phyloP scores from a whole-genome alignment of 1,140 invertebrate species.

The Harlomillsia oculata region DNA sequence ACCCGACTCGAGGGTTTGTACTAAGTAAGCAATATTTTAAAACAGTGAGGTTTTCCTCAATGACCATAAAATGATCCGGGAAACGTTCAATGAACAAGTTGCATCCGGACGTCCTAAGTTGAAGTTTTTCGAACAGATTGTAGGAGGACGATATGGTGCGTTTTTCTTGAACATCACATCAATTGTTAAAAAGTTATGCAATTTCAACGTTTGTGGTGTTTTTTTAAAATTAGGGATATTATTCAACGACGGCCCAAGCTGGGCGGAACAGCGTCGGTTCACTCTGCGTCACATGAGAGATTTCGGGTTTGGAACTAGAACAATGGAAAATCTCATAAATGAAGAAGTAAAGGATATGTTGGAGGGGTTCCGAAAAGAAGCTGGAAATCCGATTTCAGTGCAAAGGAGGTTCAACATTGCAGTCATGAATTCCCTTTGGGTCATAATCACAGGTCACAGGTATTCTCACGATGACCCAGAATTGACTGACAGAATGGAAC shows the following conservation, averaged over 20 bases:
- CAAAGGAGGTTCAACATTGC: slow-evolving; percentile 34
- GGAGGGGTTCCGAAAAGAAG: slow-evolving; percentile 9
- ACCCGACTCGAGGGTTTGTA: no score
- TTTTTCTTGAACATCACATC: neutral
- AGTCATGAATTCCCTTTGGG: slow-evolving; percentile 74
- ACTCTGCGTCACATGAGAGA: slow-evolving; percentile 29
- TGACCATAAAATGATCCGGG: slow-evolving; percentile 11
- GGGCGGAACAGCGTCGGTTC: slow-evolving; percentile 19
- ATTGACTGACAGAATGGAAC: slow-evolving; percentile 13
- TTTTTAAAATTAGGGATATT: slow-evolving; percentile 7
- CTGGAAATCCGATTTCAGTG: slow-evolving; percentile 14
- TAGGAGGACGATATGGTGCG: slow-evolving; percentile 9
- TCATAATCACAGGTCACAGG: slow-evolving; percentile 66
- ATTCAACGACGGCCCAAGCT: slow-evolving; percentile 15
- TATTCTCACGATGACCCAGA: slow-evolving; percentile 40
- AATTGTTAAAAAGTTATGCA: neutral
- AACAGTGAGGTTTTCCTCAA: slow-evolving; percentile 12
- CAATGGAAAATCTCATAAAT: slow-evolving; percentile 38
- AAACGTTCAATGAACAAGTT: slow-evolving; percentile 12
- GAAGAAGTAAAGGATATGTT: slow-evolving; percentile 36
- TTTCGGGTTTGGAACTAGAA: slow-evolving; percentile 42
- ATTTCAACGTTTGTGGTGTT: neutral
- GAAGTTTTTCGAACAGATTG: slow-evolving; percentile 5
- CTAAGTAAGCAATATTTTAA: no score
- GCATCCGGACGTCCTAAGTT: slow-evolving; percentile 15